Evolutionary conservation across 2,888 invertebrate genomes (phyloP).

Genomic region (Drosophila putrida): DNA sequence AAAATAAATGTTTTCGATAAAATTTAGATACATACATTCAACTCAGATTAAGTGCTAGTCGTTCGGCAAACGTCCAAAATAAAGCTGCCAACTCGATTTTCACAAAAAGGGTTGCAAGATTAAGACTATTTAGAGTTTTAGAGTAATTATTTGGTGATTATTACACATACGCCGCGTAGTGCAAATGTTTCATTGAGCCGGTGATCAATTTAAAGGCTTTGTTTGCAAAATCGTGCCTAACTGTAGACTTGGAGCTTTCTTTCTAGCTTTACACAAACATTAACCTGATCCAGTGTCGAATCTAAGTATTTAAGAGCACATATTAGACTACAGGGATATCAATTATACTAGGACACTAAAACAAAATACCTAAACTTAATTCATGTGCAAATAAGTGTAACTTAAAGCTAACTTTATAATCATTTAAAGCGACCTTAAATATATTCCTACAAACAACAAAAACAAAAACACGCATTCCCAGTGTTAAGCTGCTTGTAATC

Average conservation of each 20-base stretch:
- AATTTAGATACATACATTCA: background rate
- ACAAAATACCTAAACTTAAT: conserved; percentile 4
- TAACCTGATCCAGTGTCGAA: conserved; percentile 34
- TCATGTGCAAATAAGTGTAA: conserved; percentile 7
- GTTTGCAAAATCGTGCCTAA: conserved; percentile 55
- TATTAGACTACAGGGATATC: conserved; percentile 64
- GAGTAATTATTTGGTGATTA: conserved; percentile 13
- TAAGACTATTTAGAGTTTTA: conserved; percentile 4
- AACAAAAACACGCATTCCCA: conserved; percentile 26
- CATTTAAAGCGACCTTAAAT: conserved; percentile 13
- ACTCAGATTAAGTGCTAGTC: background rate
- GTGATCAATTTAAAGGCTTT: conserved; percentile 46
- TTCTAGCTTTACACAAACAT: conserved; percentile 42
- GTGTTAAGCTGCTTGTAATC: conserved; percentile 27
- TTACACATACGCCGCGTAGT: conserved; percentile 47
- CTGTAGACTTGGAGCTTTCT: conserved; percentile 51
- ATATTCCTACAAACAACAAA: conserved; percentile 17
- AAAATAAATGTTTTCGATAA: conserved; percentile 1
- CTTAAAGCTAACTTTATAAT: conserved; percentile 10
- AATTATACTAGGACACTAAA: conserved; percentile 49
- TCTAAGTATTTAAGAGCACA: conserved; percentile 30
- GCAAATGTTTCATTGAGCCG: conserved; percentile 41
- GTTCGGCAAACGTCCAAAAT: background rate
- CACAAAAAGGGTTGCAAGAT: background rate
- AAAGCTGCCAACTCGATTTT: background rate